phyloP scores from a whole-genome alignment of 1,140 invertebrate species.

The Gryllus bimaculatus region DNA sequence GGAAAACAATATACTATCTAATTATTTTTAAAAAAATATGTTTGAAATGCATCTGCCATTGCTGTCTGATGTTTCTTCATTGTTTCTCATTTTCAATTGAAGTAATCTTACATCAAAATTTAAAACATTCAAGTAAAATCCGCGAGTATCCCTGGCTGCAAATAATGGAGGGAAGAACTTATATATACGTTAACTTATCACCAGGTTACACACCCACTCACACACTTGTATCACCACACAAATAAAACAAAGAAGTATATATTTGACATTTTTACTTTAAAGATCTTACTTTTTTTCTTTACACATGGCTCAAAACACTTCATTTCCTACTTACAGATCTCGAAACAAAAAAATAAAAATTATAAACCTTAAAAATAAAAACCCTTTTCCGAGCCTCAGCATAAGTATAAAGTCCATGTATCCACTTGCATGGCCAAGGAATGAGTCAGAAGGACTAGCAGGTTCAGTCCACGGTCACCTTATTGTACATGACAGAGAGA shows the following conservation, averaged over 20 bases:
- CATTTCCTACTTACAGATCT: slow-evolving; percentile 16
- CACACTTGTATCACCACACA: neutral
- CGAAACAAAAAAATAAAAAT: slow-evolving; percentile 16
- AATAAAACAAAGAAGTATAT: neutral
- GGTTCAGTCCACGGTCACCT: slow-evolving; percentile 19
- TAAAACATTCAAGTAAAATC: too few species aligned
- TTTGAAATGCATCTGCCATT: too few species aligned
- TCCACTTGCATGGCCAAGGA: slow-evolving; percentile 17
- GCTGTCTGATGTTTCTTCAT: too few species aligned
- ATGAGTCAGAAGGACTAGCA: slow-evolving; percentile 22
- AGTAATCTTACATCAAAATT: too few species aligned
- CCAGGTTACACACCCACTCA: too few species aligned
- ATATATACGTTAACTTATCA: too few species aligned
- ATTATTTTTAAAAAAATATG: too few species aligned
- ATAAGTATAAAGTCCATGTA: slow-evolving; percentile 7
- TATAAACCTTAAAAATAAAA: slow-evolving; percentile 17
- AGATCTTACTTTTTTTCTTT: slow-evolving; percentile 13
- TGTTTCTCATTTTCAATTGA: too few species aligned
- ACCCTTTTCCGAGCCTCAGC: slow-evolving; percentile 18
- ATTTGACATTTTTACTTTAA: slow-evolving; percentile 11
- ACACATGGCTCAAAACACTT: slow-evolving; percentile 10
- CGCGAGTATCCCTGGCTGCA: too few species aligned
- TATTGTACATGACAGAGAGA: slow-evolving; percentile 14
- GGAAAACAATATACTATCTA: too few species aligned
- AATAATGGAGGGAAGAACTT: too few species aligned